Evolutionary conservation across 2,888 invertebrate species (phyloP).

Genomic region (Invenusta paracnida): DNA sequence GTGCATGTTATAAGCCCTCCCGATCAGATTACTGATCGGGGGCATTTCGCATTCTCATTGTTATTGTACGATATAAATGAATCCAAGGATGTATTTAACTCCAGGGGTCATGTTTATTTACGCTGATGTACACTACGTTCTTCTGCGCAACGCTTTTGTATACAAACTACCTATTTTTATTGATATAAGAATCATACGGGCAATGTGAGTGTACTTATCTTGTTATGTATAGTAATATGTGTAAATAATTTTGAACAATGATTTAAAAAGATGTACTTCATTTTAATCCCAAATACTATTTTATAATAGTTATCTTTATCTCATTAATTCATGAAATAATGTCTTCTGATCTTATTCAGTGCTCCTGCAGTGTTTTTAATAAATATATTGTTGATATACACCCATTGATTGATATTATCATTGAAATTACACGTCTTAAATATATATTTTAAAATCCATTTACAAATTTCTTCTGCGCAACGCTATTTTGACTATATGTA

Average conservation of each 20-base stretch:
- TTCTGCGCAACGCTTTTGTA: constrained; percentile 19
- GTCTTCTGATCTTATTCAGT: not conserved
- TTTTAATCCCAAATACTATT: constrained; percentile 17
- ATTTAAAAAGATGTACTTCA: not conserved
- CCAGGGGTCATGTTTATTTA: constrained; percentile 4
- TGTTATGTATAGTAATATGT: constrained; percentile 22
- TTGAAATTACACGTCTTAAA: not conserved
- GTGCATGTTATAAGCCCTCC: not conserved
- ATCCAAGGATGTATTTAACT: constrained; percentile 10
- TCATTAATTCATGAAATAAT: constrained; percentile 13
- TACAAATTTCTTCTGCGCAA: constrained; percentile 7
- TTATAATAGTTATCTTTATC: not conserved
- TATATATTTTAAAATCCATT: constrained; percentile 18
- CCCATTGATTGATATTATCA: not conserved
- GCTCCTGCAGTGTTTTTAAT: not conserved
- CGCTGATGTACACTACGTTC: not conserved
- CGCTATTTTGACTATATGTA: not conserved
- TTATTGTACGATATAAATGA: not conserved
- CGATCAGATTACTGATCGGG: not conserved
- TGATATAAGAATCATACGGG: not conserved
- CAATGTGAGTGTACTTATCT: constrained; percentile 8
- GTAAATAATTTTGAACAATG: constrained; percentile 12
- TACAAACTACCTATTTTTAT: constrained; percentile 11
- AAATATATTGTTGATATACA: constrained; percentile 10
- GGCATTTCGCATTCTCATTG: constrained; percentile 1